Percentiles rank a stretch among this genome's conserved stretches.
phyloP scores from a whole-genome alignment of 2,797 vertebrate genomes.

The Gallinago stenura region DNA sequence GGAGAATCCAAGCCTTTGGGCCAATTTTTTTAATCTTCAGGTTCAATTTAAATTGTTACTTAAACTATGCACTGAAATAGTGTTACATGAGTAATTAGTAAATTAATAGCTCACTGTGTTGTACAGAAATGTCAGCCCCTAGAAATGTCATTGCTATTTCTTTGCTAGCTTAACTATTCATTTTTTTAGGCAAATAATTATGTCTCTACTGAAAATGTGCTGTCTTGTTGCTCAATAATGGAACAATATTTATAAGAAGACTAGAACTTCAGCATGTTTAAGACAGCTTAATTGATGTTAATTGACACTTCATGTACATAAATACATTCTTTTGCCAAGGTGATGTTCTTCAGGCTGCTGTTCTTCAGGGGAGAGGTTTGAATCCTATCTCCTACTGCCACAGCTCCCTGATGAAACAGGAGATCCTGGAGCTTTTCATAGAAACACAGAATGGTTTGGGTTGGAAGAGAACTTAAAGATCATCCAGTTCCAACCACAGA shows the following conservation, averaged over 20 bases:
- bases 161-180: not conserved
- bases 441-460: not conserved
- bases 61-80: not conserved
- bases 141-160: not conserved
- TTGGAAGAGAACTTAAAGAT: not conserved
- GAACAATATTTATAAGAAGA: not conserved
- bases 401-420: not conserved
- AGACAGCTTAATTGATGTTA: not conserved
- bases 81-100: not conserved
- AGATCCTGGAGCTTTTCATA: not conserved
- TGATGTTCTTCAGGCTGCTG: not conserved
- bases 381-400: not conserved
- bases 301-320: not conserved
- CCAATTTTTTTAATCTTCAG: not conserved
- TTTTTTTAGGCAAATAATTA: not conserved
- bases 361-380: not conserved
- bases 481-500: not conserved
- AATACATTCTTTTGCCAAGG: not conserved
- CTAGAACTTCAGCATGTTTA: not conserved
- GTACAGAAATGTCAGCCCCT: conserved; percentile 13
- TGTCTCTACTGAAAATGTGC: not conserved
- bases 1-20: not conserved
- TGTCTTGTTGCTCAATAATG: not conserved
- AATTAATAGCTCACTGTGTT: conserved; percentile 15
- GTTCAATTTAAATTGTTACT: conserved; percentile 20